Percentiles rank a stretch among this genome's conserved stretches.
These are phyloP conservation scores for Marasmarcha lunaedactyla DNA, from an alignment of 2,888 invertebrate genomes.

Conservation along the genomic window DNA sequence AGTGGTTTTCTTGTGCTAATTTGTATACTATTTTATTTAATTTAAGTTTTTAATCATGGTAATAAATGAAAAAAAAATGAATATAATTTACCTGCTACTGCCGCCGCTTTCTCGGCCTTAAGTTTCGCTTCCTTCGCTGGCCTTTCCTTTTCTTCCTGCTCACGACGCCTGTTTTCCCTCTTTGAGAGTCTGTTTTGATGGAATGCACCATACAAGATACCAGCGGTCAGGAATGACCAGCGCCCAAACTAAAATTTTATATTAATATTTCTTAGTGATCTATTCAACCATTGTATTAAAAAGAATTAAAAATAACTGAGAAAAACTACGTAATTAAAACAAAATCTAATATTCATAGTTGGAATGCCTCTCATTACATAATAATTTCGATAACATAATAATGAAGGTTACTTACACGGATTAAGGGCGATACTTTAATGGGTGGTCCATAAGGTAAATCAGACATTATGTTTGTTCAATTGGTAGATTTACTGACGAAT, in stretches of 20 bases:
- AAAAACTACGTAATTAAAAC: too few relatives aligned
- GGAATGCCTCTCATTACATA: conserved; percentile 14
- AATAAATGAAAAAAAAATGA: not conserved
- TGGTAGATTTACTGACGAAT: too few relatives aligned
- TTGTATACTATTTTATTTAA: too few relatives aligned
- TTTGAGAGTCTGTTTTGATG: conserved; percentile 77
- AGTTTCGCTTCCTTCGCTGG: conserved; percentile 77
- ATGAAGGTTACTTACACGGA: conserved; percentile 72
- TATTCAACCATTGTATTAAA: too few relatives aligned
- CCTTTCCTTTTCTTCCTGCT: conserved; percentile 76
- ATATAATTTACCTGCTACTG: conserved; percentile 60
- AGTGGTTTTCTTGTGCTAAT: too few relatives aligned
- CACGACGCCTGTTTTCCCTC: conserved; percentile 74
- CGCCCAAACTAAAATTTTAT: conserved; percentile 75
- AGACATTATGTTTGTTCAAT: conserved; percentile 48
- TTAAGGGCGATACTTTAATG: conserved; percentile 83
- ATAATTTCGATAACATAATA: conserved; percentile 7
- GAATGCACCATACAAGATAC: conserved; percentile 81
- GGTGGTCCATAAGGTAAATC: conserved; percentile 72
- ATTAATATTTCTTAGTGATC: conserved; percentile 5
- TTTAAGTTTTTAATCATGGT: too few relatives aligned
- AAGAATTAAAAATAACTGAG: too few relatives aligned
- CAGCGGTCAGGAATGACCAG: conserved; percentile 81
- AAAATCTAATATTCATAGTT: too few relatives aligned
- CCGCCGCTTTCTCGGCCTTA: conserved; percentile 77